Evolutionary conservation across 2,797 vertebrate species (phyloP), one percentile per base, ranked within the genome.

Genomic region (Selene dorsalis): DNA sequence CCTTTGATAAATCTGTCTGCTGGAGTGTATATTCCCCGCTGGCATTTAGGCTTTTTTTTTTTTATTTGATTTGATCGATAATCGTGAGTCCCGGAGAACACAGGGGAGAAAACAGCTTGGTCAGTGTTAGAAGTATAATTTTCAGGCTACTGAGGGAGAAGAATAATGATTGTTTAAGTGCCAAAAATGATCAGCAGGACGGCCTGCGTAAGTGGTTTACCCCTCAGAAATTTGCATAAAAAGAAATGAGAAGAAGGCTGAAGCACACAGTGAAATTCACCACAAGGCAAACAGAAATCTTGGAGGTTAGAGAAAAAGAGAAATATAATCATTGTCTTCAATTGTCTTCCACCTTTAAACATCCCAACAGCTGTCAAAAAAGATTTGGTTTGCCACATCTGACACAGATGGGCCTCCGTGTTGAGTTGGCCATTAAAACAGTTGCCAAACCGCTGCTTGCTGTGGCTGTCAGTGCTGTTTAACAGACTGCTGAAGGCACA

Each of bases 1-100:
- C 68, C 74, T 84, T 82, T 89, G 82, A 88, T 69, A 79, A 80
- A 79, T 84, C 80, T 76, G 77, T 64, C 79, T 69, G 74, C 82
- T 82, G 78, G 16, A 77, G 57, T 79, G 57, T 82, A 77, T 56
- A 55, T 75, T 83, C 82, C 81, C 80, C 35, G 73, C 83, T 85
- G 89, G 72, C 72, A 65, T 80, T 84, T 69, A 0, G 38, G n/a
- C 26, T 75, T 73, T 75, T 84, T 41, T 41, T 75, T 73, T 75
- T 84, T n/a, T n/a, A n/a, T n/a, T 77, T 66, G n/a, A 79, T 84
- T 82, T 47, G 59, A 87, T 88, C 66, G 18, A 86, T 75, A 86
- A 82, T 82, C 84, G 75, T 16, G 9, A 81, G 57, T 66, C 74
- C 41, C 7, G 12, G 48, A 52, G 67, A 83, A 79, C 56, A 26